These are phyloP conservation scores for Cheilosia vernalis DNA, from an alignment of 2,888 invertebrate species.

Conservation along the genomic window DNA sequence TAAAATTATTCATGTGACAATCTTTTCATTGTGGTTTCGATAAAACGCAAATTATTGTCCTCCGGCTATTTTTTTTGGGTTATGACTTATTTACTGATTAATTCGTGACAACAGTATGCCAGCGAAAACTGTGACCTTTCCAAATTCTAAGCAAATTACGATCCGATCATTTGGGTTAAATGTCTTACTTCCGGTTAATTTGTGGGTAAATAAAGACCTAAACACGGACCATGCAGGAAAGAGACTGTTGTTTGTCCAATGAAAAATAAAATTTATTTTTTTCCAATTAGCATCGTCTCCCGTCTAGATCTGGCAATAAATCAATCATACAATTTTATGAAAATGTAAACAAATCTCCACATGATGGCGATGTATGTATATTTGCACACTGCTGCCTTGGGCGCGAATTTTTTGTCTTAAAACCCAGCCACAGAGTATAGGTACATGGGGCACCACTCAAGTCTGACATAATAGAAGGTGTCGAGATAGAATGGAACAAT, in stretches of 20 bases:
- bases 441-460: constrained; percentile 23
- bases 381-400: neutral
- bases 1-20: constrained; percentile 13
- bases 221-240: too few relatives aligned
- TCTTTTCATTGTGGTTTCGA: constrained; percentile 14
- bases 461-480: constrained; percentile 25
- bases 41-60: neutral
- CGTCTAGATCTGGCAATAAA: constrained; percentile 21
- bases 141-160: neutral
- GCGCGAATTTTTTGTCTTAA: neutral
- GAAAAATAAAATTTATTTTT: neutral
- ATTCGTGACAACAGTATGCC: too few relatives aligned
- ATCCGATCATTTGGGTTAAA: neutral
- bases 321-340: constrained; percentile 17
- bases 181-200: constrained; percentile 1
- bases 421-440: constrained; percentile 1
- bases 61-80: neutral
- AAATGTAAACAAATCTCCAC: constrained; percentile 10
- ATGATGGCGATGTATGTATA: neutral
- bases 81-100: constrained; percentile 2
- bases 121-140: constrained; percentile 24
- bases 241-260: neutral
- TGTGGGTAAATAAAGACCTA: neutral
- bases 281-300: constrained; percentile 16
- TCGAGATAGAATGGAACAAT: neutral